A percentile compares a stretch with the other conserved stretches of the same genome.
Evolutionary conservation across 2,797 vertebrate species (phyloP).

Genomic region (Rhinichthys osculus): DNA sequence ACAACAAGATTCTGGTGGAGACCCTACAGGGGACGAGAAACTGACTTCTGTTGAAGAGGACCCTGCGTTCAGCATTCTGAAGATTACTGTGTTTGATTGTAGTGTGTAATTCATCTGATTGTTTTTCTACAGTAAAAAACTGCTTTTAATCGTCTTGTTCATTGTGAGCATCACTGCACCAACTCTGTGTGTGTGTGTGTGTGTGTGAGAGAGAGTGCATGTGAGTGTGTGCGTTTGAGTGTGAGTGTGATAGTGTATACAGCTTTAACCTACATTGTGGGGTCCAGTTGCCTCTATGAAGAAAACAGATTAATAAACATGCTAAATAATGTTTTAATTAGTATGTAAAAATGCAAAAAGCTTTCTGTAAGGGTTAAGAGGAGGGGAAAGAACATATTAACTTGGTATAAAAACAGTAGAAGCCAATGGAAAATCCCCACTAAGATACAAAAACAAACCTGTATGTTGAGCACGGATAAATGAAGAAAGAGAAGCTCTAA

Average conservation of each 20-base stretch:
- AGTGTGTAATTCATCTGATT: neutral
- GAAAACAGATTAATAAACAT: neutral
- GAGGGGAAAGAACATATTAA: neutral
- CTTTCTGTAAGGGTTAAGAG: neutral
- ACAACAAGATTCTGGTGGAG: constrained; percentile 89
- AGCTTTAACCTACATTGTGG: too few relatives aligned
- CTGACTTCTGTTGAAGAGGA: constrained; percentile 67
- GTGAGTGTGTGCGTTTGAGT: neutral
- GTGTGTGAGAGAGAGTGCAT: too few relatives aligned
- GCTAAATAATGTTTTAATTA: neutral
- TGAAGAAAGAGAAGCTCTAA: too few relatives aligned
- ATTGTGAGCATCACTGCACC: neutral
- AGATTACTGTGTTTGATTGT: neutral
- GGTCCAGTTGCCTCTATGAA: too few relatives aligned
- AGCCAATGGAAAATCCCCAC: neutral
- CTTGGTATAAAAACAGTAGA: neutral
- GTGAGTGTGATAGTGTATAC: too few relatives aligned
- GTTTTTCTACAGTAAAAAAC: neutral
- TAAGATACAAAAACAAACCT: neutral
- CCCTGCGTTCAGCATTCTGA: constrained; percentile 39
- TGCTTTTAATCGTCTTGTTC: neutral
- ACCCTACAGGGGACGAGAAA: constrained; percentile 83
- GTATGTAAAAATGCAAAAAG: neutral
- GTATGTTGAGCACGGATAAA: neutral
- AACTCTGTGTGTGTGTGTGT: neutral